Percentiles rank a stretch among this genome's conserved stretches.
Conservation (phyloP, 2,888 invertebrate genomes). For the Anarsia innoxiella region DNA sequence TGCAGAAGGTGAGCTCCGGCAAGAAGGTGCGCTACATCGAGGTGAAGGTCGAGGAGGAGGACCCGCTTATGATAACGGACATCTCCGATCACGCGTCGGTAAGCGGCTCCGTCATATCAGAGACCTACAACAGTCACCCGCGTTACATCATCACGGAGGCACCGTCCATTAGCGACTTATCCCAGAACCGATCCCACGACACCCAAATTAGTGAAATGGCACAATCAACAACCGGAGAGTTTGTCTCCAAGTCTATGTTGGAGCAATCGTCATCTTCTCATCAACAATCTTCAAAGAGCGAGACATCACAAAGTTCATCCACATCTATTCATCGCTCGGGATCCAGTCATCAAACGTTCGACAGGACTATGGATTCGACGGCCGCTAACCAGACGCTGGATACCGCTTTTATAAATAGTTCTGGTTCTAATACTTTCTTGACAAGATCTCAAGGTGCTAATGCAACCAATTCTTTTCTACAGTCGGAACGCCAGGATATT, state of each 20-base stretch:
- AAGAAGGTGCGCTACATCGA: slow-evolving; percentile 71
- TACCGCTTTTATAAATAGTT: slow-evolving; percentile 59
- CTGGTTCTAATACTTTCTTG: slow-evolving; percentile 34
- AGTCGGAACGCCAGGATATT: slow-evolving; percentile 58
- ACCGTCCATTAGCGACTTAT: slow-evolving; percentile 63
- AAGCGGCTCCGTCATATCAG: slow-evolving; percentile 65
- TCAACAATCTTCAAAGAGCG: slow-evolving; percentile 58
- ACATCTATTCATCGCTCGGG: slow-evolving; percentile 56
- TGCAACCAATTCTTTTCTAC: slow-evolving; percentile 55
- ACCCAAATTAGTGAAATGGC: slow-evolving; percentile 61
- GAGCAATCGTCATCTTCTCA: slow-evolving; percentile 58
- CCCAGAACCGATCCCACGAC: slow-evolving; percentile 54
- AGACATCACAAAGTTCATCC: slow-evolving; percentile 60
- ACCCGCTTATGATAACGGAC: slow-evolving; percentile 72
- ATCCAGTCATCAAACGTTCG: slow-evolving; percentile 55
- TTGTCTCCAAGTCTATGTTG: slow-evolving; percentile 50
- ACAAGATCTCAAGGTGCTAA: slow-evolving; percentile 53
- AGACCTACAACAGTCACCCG: slow-evolving; percentile 68
- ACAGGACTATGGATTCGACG: slow-evolving; percentile 53
- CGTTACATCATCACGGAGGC: slow-evolving; percentile 72
- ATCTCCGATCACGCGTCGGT: slow-evolving; percentile 64
- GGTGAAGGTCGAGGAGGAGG: slow-evolving; percentile 71
- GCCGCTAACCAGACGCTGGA: slow-evolving; percentile 54
- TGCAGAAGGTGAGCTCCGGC: slow-evolving; percentile 64
- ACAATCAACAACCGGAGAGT: slow-evolving; percentile 58